Percentiles rank a stretch among this genome's conserved stretches.
Conservation (phyloP, 2,888 invertebrate species). For the Coronaproctus castanopsis region DNA sequence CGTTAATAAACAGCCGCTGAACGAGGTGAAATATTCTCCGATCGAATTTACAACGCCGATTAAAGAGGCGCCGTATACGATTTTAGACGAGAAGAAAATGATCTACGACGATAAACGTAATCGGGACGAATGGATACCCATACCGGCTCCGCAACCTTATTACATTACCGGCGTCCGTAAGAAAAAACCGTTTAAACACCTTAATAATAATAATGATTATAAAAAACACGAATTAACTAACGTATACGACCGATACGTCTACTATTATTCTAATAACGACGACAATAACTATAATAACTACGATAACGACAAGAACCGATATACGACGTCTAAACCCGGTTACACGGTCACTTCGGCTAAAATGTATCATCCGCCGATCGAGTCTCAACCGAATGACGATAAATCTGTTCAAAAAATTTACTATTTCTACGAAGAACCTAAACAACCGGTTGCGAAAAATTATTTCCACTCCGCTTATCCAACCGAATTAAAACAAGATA, state of each 20-base stretch:
- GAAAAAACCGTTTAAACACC: constrained; percentile 15
- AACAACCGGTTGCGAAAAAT: constrained; percentile 18
- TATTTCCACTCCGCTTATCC: constrained; percentile 9
- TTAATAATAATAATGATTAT: no score
- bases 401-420: constrained; percentile 31
- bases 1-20: background rate
- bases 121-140: constrained; percentile 21
- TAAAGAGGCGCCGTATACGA: constrained; percentile 18
- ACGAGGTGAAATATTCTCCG: background rate
- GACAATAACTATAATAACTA: background rate
- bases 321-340: background rate
- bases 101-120: constrained; percentile 17
- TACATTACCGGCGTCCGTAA: constrained; percentile 21
- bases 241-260: background rate
- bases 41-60: constrained; percentile 21
- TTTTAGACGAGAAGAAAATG: constrained; percentile 12
- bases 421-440: constrained; percentile 43
- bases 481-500: constrained; percentile 8
- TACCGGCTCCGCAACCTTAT: constrained; percentile 21
- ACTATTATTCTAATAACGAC: background rate
- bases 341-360: background rate
- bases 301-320: constrained; percentile 27
- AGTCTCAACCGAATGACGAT: constrained; percentile 1
- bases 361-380: background rate
- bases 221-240: background rate